Evolutionary conservation across 2,888 invertebrate genomes (phyloP), one percentile per base, ranked within the genome.

Genomic region (Pristionchus japonicus): DNA sequence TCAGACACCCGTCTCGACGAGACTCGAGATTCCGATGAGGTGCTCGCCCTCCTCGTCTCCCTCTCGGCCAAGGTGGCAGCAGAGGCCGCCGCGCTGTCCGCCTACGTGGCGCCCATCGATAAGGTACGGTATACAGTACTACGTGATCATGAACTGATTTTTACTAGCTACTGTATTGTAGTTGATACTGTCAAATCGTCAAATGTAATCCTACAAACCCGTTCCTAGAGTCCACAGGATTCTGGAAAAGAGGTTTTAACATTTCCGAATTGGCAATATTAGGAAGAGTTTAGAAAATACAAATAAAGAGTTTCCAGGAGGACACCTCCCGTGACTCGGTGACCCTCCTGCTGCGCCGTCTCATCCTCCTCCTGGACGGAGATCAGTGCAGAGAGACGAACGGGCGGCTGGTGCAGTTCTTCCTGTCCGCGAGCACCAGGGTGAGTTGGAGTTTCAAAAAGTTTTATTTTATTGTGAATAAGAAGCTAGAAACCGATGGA

Each of bases 341-440:
- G 34, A 49, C 86, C n/a, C 70, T 86, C 15, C 88, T 92, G 17
- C 88, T 92, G 3, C 89, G 89, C 49, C 89, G 90, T 52, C 87
- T 92, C 11, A 89, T 89, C 23, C 27, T 67, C 3, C 88, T 88
- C 31, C 52, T 92, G 4, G 90, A 91, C 20, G 89, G 89, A 6
- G 52, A 83, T 31, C 88, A 89, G 87, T 90, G 91, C 61, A 87
- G 86, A 31, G 87, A 88, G 43, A 89, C 90, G 17, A 74, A 90
- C 0, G 89, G 89, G n/a, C 89, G 89, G n/a, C 86, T 92, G 1
- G 88, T 91, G 15, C 90, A 91, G 85, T 91, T 91, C 84, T 92
- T 91, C 77, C 90, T 91, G 31, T 90, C 91, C 0, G 89, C 91
- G 1, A 89, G 89, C 23, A 83, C 89, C 13, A 90, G 89, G 82